These are phyloP conservation scores for Drosophila ustulata DNA, from an alignment of 2,888 invertebrate species.

Conservation along the genomic window DNA sequence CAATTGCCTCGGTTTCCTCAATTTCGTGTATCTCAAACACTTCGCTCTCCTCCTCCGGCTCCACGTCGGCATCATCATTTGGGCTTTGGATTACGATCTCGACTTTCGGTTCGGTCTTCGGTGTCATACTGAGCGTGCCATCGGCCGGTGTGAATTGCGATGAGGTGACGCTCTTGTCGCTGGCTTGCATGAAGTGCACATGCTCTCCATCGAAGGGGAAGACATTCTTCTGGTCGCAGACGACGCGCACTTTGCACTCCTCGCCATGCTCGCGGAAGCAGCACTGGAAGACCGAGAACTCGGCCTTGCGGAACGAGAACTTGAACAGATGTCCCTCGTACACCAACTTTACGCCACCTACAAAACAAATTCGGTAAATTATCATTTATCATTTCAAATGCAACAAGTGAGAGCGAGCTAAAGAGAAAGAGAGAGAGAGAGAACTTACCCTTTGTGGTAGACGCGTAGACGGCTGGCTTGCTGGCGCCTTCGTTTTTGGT, in stretches of 20 bases:
- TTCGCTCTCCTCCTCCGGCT: conserved; percentile 39
- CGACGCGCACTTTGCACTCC: conserved; percentile 82
- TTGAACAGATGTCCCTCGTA: conserved; percentile 83
- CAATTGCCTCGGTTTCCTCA: conserved; percentile 42
- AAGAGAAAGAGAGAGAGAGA: not conserved
- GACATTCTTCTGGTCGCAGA: conserved; percentile 81
- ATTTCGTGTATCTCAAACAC: conserved; percentile 58
- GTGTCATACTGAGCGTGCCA: conserved; percentile 15
- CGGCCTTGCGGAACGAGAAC: conserved; percentile 82
- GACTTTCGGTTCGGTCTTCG: conserved; percentile 34
- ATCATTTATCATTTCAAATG: conserved; percentile 5
- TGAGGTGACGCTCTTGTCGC: conserved; percentile 83
- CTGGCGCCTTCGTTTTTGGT: conserved; percentile 59
- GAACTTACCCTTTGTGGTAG: conserved; percentile 82
- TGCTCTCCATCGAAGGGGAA: conserved; percentile 82
- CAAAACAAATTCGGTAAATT: not conserved
- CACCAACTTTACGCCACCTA: conserved; percentile 83
- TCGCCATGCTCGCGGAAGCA: conserved; percentile 83
- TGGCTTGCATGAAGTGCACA: conserved; percentile 83
- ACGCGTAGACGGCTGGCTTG: conserved; percentile 80
- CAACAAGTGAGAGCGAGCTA: conserved; percentile 44
- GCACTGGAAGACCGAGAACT: conserved; percentile 83
- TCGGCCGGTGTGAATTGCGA: conserved; percentile 77
- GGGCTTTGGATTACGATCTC: conserved; percentile 30
- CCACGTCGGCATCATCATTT: not conserved